phyloP scores from a whole-genome alignment of 2,888 invertebrate species.

The Rhopalosiphum nymphaeae region DNA sequence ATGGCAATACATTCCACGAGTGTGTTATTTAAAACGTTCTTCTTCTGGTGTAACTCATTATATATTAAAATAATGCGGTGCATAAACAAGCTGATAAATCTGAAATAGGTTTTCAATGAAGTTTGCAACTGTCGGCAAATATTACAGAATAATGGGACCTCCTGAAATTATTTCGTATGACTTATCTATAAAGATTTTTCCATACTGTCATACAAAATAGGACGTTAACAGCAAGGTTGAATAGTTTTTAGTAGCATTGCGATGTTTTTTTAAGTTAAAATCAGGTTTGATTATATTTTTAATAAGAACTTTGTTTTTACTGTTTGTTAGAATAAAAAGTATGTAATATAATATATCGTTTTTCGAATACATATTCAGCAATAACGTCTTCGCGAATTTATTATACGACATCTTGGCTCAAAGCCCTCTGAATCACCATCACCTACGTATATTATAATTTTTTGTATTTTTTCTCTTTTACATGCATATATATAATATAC shows the following conservation, averaged over 20 bases:
- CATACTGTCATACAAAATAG: background rate
- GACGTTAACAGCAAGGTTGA: background rate
- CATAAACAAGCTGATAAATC: background rate
- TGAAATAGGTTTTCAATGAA: background rate
- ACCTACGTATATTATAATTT: background rate
- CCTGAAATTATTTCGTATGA: background rate
- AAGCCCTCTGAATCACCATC: background rate
- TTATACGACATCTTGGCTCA: background rate
- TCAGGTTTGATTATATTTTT: background rate
- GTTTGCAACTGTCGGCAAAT: background rate
- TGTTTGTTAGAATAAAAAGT: background rate
- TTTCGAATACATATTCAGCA: background rate
- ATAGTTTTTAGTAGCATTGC: background rate
- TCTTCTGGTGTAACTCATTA: background rate
- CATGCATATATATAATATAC: background rate
- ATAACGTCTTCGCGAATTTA: background rate
- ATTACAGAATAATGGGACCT: background rate
- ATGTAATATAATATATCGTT: background rate
- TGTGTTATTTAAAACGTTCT: background rate
- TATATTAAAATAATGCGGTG: background rate
- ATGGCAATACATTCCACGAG: background rate
- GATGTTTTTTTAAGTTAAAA: background rate
- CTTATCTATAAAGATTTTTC: background rate
- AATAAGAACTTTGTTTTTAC: background rate
- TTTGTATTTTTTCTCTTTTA: background rate